These are phyloP conservation scores for Oreotrochilus melanogaster DNA, from an alignment of 2,113 vertebrate species.

Conservation along the genomic window DNA sequence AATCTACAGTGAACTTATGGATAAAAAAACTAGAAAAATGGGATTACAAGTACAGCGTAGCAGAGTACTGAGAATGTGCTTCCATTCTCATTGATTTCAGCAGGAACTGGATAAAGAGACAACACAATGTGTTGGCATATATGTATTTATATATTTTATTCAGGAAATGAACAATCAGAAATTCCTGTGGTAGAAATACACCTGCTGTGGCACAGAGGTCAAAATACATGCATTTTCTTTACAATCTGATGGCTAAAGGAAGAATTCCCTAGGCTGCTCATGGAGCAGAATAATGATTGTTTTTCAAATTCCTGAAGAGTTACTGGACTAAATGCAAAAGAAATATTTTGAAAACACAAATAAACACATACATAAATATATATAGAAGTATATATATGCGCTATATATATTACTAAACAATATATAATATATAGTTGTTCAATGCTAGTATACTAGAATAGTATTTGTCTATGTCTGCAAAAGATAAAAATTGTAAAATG, in stretches of 20 bases:
- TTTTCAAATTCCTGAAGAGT: not conserved
- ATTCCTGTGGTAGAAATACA: not conserved
- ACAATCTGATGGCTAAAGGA: not conserved
- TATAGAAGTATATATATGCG: not conserved
- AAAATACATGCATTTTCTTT: not conserved
- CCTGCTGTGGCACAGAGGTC: not conserved
- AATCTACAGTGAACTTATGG: not conserved
- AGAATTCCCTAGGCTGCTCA: not conserved
- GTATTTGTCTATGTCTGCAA: not conserved
- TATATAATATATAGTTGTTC: not conserved
- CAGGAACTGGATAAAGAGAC: not conserved
- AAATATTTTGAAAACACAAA: not conserved
- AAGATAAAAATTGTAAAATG: not conserved
- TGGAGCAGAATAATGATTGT: not conserved
- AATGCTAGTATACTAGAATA: not conserved
- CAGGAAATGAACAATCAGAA: not conserved
- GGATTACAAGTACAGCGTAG: not conserved
- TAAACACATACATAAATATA: not conserved
- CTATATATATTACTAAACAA: not conserved
- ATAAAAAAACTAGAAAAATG: not conserved
- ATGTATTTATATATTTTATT: not conserved
- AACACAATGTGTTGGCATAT: not conserved
- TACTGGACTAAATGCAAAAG: not conserved
- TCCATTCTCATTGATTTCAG: not conserved
- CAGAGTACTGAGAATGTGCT: not conserved